Evolutionary conservation across 2,888 invertebrate genomes (phyloP), one percentile per base, ranked within the genome.

Genomic region (Drosophila birchii): DNA sequence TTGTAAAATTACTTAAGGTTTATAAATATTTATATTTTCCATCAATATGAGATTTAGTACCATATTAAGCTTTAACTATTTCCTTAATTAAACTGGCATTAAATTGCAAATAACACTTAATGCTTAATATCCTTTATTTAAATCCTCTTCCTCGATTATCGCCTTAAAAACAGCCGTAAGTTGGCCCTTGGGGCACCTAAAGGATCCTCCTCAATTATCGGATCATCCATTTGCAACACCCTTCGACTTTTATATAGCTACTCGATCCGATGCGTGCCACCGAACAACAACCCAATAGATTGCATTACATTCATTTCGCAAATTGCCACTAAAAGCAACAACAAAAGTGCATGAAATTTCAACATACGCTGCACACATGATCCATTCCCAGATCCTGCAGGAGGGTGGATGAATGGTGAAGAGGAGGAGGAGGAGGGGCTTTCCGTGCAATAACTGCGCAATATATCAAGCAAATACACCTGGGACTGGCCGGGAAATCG

Each of bases 401-500:
- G 38, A 12, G 38, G 26, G 34, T 29, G 57, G 36, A 39, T n/a
- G 29, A 3, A 11, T 1, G 18, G n/a, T 6, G 39, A 43, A 58
- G 54, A 38, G 41, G 54, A 47, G 34, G 62, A 44, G 18, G 12
- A 18, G 45, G 18, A 51, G 16, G 68, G 38, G 32, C 23, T 60
- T 55, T 26, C 45, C 60, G 61, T 71, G 81, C 84, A 71, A 74
- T 79, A 85, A 85, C 87, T 81, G 78, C 78, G 85, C 85, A 85
- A 85, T 85, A 81, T 81, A 81, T 85, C 85, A 85, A 78, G 67
- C 75, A 78, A 81, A 86, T 85, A 80, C 85, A 85, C 85, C 85
- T 85, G 85, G 85, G 85, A 86, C 79, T 59, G 32, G 23, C 34
- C 38, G 75, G 41, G 39, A 66, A 78, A 60, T 49, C 78, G 68